These are phyloP conservation scores for Hemibagrus guttatus DNA, from an alignment of 2,797 vertebrate species.

Conservation along the genomic window DNA sequence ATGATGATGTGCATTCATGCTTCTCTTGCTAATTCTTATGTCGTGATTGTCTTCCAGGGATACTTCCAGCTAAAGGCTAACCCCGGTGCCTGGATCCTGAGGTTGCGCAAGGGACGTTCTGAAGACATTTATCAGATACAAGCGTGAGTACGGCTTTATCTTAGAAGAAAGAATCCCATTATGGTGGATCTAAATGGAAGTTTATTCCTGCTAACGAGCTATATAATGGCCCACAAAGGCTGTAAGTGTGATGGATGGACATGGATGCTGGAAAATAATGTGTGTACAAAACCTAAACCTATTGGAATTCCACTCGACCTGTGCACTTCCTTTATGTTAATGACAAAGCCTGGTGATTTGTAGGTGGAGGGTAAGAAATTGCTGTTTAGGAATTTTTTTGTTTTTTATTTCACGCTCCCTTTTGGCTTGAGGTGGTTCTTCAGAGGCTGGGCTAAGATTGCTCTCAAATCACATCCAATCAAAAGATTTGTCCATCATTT, in stretches of 20 bases:
- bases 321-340: background rate
- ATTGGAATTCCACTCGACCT: background rate
- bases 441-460: background rate
- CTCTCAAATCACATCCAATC: background rate
- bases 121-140: constrained; percentile 91
- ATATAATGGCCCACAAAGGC: background rate
- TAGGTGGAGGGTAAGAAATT: background rate
- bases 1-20: background rate
- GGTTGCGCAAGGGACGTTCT: constrained; percentile 88
- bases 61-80: constrained; percentile 99
- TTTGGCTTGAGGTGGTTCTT: background rate
- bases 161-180: background rate
- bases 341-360: background rate
- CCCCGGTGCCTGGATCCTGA: constrained; percentile 90
- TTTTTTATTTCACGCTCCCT: background rate
- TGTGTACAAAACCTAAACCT: background rate
- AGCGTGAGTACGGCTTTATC: constrained; percentile 78
- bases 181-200: background rate
- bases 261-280: background rate
- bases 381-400: background rate
- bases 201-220: background rate
- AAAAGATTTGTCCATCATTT: background rate
- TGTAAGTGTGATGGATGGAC: background rate
- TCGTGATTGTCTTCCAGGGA: constrained; percentile 73
- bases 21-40: background rate